These are phyloP conservation scores for Achatina immaculata DNA, from an alignment of 1,140 invertebrate genomes.

Conservation along the genomic window DNA sequence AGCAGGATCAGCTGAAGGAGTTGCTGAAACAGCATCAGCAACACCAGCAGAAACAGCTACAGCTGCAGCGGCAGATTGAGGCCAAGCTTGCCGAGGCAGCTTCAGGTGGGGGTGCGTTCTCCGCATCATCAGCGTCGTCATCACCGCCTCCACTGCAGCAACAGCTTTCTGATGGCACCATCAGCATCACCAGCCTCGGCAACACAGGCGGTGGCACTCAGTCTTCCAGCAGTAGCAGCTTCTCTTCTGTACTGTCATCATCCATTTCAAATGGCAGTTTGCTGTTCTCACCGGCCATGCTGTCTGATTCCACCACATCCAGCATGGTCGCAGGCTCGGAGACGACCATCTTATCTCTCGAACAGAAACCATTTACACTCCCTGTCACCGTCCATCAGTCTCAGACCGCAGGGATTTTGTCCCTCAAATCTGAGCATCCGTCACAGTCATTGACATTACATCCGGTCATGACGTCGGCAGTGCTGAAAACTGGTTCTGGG, in stretches of 20 bases:
- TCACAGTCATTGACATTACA: background rate
- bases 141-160: background rate
- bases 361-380: background rate
- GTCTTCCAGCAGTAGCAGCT: constrained; percentile 7
- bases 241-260: constrained; percentile 1
- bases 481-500: background rate
- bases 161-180: background rate
- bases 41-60: constrained; percentile 23
- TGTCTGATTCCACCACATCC: background rate
- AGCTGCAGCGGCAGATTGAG: background rate
- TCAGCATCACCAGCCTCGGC: background rate
- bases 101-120: constrained; percentile 7
- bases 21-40: constrained; percentile 32
- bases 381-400: background rate
- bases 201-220: constrained; percentile 20
- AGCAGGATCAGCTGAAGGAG: background rate
- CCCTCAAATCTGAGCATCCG: background rate
- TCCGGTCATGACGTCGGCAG: background rate
- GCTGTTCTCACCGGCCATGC: background rate
- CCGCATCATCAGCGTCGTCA: background rate
- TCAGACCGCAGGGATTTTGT: background rate
- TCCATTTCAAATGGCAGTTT: constrained; percentile 28
- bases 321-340: too few relatives aligned
- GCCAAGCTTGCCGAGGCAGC: background rate
- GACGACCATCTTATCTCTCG: background rate